Evolutionary conservation across 2,797 vertebrate species (phyloP), one percentile per base, ranked within the genome.

Genomic region (Megaceryle alcyon): DNA sequence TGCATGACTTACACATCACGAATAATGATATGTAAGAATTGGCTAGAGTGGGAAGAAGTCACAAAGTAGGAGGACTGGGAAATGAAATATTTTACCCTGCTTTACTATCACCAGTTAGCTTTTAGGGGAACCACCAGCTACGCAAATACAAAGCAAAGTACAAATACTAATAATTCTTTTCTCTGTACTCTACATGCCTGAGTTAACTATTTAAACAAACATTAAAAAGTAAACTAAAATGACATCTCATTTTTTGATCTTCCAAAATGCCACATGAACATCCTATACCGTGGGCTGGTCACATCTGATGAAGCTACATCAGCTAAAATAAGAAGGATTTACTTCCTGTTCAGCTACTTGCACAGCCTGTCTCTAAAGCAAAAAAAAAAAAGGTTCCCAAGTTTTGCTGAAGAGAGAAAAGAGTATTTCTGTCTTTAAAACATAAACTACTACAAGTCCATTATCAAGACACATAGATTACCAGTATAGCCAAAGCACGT

Each of bases 171-270:
- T 61, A 1, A 0, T 78, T 83, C 68, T 92, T 86, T 53, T 70
- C 21, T 25, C 70, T 73, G 33, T 71, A 77, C 6, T 61, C 66
- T 49, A 64, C 9, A 31, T 49, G 80, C 16, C 56, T 22, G 22
- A 71, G 49, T 41, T 86, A 86, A 79, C 28, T 77, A 69, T 66
- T 86, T 41, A 95, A 90, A 61, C 37, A 82, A 92, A 90, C 20
- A 60, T 49, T 57, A 94, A 71, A 33, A 86, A 69, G 28, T 23
- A 63, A 86, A 48, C 44, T 65, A 54, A 94, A 90, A 82, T 19
- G 23, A 51, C 21, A 56, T 39, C 33, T 82, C 11, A 1, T 1
- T 41, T 61, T 75, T 29, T 54, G 29, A 21, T 77, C 41, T 86
- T 82, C 49, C n/a, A 86, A 93, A 94, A 82, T 28, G 41, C 15